Evolutionary conservation across 23 tunicate genomes (phyloP), one percentile per base, ranked within the genome.

Genomic region (Styela plicata): DNA sequence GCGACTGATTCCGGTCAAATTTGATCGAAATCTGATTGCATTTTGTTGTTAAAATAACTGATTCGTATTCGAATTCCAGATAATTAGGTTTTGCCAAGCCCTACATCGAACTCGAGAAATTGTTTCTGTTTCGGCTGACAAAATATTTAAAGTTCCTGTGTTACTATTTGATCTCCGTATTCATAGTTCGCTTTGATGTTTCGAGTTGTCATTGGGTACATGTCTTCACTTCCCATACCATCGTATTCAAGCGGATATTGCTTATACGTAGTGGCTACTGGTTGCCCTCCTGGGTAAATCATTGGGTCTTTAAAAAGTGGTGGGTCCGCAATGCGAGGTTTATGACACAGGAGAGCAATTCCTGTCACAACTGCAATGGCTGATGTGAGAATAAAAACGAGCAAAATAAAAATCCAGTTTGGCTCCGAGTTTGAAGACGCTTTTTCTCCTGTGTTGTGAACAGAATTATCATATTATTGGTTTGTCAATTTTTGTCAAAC

Each of bases 331-430:
- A 90, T 44, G 18, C 52, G 63, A 3, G 90, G 90, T 18, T 63
- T 82, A 18, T 74, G 31, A 52, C 69, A 31, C 70, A 90, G 34
- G 18, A 85, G 75, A 17, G 86, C 86, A 21, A 90, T 88, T 0
- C 96, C 96, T 5, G 84, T 82, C 29, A 90, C 73, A 2, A 90
- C 87, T 20, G 86, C 90, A 22, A 90, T 52, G 2, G 88, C 85
- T 19, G 90, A 85, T 23, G 96, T 86, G 29, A 86, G 63, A 33
- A 90, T 82, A 36, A 90, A 79, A 7, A 90, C 81, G 19, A 77
- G 65, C 33, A 86, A 24, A 25, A 90, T 53, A 3, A 90, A 76
- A 21, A 57, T 70, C 96, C 96, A 90, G 90, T 90, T 86, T 30
- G 94, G 94, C 77, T 89, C 79, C 61, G 57, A 44, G 57, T 80